Evolutionary conservation across 2,797 vertebrate species (phyloP), one percentile per base, ranked within the genome.

Genomic region (Lacerta viridis): DNA sequence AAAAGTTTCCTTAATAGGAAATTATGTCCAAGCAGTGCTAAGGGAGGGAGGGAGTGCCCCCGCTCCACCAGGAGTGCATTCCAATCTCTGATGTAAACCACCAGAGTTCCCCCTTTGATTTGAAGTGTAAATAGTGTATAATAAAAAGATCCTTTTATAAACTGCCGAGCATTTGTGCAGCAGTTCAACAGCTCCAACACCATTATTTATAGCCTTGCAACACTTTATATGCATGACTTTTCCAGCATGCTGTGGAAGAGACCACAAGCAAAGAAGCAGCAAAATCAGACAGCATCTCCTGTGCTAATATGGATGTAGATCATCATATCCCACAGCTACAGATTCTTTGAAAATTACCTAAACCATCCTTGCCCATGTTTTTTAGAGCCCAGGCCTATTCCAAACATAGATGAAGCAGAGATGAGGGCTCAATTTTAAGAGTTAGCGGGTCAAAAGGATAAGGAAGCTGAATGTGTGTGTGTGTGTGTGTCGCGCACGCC

Each of bases 1-100:
- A 25, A 39, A 95, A 80, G 87, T 90, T 96, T 93, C 96, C 96
- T 95, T 96, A 96, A 96, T 96, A 96, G 96, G 96, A 94, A 96
- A 96, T 96, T 87, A 91, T 94, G 92, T 89, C 92, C 88, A 0
- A 29, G 90, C 90, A 0, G 0, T 0, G 4, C 74, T 15, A 76
- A 81, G 85, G 86, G 87, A 92, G 89, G 89, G 90, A 90, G 89
- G 90, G 80, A 68, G 82, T 88, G 75, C 80, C 74, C 66, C 71
- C 11, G 36, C 33, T 36, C 61, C 17, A 36, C 85, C 0, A 10
- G 41, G 88, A 92, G 91, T 2, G 0, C 94, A 94, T 96, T 96
- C 95, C 95, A 95, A 87, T 78, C 92, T 89, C 93, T 94, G 89
- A 95, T 8, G 91, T 91, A 93, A 95, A 95, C 90, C 88, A 92